These are phyloP conservation scores for Melikaiella ostensackeni DNA, from an alignment of 2,888 invertebrate genomes.

Conservation along the genomic window DNA sequence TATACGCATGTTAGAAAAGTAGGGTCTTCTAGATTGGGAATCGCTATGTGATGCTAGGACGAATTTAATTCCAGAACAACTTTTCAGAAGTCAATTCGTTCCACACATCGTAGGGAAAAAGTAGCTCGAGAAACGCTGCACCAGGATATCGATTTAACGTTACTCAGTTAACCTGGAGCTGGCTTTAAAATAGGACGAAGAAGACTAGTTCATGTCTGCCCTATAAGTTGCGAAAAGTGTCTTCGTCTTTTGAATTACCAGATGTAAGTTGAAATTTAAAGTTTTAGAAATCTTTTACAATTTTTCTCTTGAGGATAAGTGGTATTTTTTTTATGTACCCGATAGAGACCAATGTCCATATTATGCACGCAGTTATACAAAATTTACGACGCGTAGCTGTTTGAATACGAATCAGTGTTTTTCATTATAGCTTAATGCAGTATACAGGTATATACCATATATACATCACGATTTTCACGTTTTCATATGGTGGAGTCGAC, in stretches of 20 bases:
- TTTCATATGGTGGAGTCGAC: too few species aligned
- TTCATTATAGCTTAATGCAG: too few species aligned
- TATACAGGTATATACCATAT: too few species aligned
- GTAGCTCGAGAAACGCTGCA: slow-evolving; percentile 56
- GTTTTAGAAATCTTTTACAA: too few species aligned
- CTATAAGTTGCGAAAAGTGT: slow-evolving; percentile 31
- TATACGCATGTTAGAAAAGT: background rate
- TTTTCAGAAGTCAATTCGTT: slow-evolving; percentile 47
- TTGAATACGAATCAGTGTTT: too few species aligned
- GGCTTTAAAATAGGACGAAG: slow-evolving; percentile 70
- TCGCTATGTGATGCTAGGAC: slow-evolving; percentile 2
- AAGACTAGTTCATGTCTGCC: slow-evolving; percentile 43
- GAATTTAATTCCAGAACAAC: slow-evolving; percentile 51
- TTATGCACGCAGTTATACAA: too few species aligned
- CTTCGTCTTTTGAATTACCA: background rate
- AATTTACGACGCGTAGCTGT: too few species aligned
- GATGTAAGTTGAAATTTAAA: too few species aligned
- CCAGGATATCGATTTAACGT: slow-evolving; percentile 70
- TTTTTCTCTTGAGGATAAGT: too few species aligned
- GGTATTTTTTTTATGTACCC: too few species aligned
- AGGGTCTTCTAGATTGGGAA: background rate
- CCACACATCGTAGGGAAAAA: slow-evolving; percentile 38
- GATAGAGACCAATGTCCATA: too few species aligned
- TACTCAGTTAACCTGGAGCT: slow-evolving; percentile 69
- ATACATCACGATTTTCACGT: too few species aligned